Base-by-base conservation (phyloP, 2,888 invertebrate genomes). In the Tetragonula carbonaria region DNA sequence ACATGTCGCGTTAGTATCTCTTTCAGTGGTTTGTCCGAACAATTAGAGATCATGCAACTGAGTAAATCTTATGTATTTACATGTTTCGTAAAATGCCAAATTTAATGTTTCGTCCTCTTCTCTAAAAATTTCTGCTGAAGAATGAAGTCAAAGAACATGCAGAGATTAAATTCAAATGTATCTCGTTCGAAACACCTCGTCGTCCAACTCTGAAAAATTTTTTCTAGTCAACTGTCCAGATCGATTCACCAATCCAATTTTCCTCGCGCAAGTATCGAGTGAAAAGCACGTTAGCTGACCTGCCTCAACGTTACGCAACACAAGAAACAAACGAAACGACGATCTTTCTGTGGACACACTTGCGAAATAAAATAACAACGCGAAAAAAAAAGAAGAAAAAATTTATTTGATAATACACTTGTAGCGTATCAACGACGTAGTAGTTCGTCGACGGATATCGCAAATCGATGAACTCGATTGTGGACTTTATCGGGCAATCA, bases 381-480 rank as follows among this genome's bases (percentile, higher is more conserved):
- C 38, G 45, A 38, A 3, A 8, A 45, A 11, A 8, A 8, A 8
- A 8, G 8, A 45, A 45, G 45, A 14, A 57, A 2, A 14, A 59
- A 13, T 59, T 59, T 14, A 59, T 14, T 14, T 4, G 57, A 57
- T n/a, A n/a, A n/a, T n/a, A 14, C 45, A 8, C 8, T 45, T 45
- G 45, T 45, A 8, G 45, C 1, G 53, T 62, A 62, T 28, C 62
- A 16, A 23, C 8, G 62, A 62, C 28, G 62, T 16, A 28, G 62
- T 23, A 28, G 62, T 4, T 18, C 16, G 62, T 62, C 8, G 8
- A 8, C 28, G 23, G 18, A 8, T 28, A 62, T 28, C 62, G 28
- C 18, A 28, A 62, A 62, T 62, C 62, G 62, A 62, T 62, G 28
- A 62, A 62, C 62, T 62, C 62, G 62, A 62, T 62, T 62, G 28